Evolutionary conservation across 2,797 vertebrate genomes (phyloP), one percentile per base, ranked within the genome.

Genomic region (Spinus pinus): DNA sequence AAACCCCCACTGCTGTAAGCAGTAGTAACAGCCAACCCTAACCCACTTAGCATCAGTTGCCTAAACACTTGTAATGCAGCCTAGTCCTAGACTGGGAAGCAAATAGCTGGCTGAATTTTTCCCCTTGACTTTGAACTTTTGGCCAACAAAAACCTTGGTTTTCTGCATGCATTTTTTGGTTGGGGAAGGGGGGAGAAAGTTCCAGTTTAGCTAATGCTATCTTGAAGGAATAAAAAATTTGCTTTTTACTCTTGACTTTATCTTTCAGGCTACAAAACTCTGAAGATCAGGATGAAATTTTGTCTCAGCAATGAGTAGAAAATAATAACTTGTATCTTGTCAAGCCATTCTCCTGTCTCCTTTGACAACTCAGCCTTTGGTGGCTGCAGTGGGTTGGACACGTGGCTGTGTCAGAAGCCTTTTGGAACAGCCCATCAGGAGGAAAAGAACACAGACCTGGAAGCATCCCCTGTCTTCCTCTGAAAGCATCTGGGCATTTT

Each of bases 11-110:
- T 95, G 56, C 78, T 93, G 39, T 44, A 77, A 90, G 91, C 62
- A 92, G 60, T 93, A 93, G 88, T 92, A 93, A 91, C 88, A 93
- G 78, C 88, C 90, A 50, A 75, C 64, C 27, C 41, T 58, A 78
- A 58, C 69, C 73, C 66, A 81, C 65, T 83, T 81, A 75, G 23
- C 70, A 84, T 51, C 61, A 69, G 28, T 65, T 80, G 54, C 72
- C 72, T 88, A 62, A 92, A 74, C n/a, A 78, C 39, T 83, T 91
- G 18, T 47, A 75, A 57, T 9, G 28, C 28, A 90, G 47, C 50
- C 54, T 74, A 47, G 22, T 72, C 51, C 62, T 81, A 49, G 58
- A 58, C 51, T 66, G 41, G n/a, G 56, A 84, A 81, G 65, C 56
- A 86, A 17, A 33, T 10, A 60, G n/a, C 13, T 78, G 42, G 39